phyloP scores from a whole-genome alignment of 2,113 vertebrate genomes.

The Pollimyrus isidori region DNA sequence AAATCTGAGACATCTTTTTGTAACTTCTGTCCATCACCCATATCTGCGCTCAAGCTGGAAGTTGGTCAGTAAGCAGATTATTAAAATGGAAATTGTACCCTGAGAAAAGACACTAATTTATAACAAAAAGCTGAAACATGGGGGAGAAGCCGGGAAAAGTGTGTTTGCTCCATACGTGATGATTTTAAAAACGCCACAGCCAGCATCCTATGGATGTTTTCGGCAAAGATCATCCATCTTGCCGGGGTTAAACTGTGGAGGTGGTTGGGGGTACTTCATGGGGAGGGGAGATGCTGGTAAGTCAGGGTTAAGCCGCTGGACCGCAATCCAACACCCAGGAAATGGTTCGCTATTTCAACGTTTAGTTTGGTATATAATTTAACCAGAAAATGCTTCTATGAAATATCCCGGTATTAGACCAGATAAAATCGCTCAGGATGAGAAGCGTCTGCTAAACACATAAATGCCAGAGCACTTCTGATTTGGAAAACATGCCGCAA shows the following conservation, averaged over 20 bases:
- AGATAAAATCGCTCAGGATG: not conserved
- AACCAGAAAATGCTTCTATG: not conserved
- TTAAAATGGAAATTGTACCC: not conserved
- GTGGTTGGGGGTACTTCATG: not conserved
- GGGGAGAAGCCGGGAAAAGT: not conserved
- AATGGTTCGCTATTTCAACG: not conserved
- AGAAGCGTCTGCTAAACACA: not conserved
- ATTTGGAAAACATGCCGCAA: slow-evolving; percentile 2
- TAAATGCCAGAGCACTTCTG: not conserved
- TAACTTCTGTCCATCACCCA: not conserved
- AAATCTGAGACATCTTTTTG: not conserved
- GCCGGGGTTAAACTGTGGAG: not conserved
- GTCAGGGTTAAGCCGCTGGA: not conserved
- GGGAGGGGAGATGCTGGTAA: not conserved
- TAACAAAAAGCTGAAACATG: not conserved
- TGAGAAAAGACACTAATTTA: not conserved
- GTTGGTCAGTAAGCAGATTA: not conserved
- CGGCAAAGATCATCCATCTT: not conserved
- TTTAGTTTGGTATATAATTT: not conserved
- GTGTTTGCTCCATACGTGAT: not conserved
- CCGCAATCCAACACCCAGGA: not conserved
- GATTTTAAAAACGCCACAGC: not conserved
- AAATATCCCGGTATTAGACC: not conserved
- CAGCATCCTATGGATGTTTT: not conserved
- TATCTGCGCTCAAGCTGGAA: not conserved